Evolutionary conservation across 37 sponge, comb jelly and placozoan genomes (phyloP), one percentile per base, ranked within the genome.

Genomic region (Dysidea cf. avara): DNA sequence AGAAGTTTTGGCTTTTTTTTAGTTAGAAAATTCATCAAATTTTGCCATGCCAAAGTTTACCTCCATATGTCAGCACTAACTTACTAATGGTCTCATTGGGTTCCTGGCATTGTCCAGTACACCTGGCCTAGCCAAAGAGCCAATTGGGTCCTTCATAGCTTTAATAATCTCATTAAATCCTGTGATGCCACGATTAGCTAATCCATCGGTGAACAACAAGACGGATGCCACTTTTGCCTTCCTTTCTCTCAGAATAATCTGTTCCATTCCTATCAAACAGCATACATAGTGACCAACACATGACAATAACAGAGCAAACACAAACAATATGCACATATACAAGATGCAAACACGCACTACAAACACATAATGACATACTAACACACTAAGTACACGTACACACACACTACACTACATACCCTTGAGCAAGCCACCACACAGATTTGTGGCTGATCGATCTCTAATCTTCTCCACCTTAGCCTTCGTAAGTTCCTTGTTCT

Each of bases 161-260:
- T 46, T 71, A 34, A 93, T 31, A 26, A 95, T 95, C 3, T 76
- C 82, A 0, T 71, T 75, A 36, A 55, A 68, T 17, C 21, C 52
- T 4, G 76, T 75, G 53, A 91, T 68, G 0, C 96, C 91, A 18
- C 60, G 48, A 49, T 90, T 90, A 16, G 96, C 96, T 26, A 82
- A 69, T 17, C 96, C 96, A 64, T 95, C 96, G 38, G 96, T 95
- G 39, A 95, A 64, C 63, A 95, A 78, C 7, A 95, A 82, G 13
- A 95, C 92, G 17, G 96, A 90, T 39, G 87, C 83, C 22, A 95
- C 96, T 48, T 90, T 26, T 28, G 89, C 86, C 60, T 69, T 88
- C 20, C 2, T 32, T 0, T 33, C 31, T 17, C 77, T 63, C 7
- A 20, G 36, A 40, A 46, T 69, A 25, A 93, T 46, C 63, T 82